Base-by-base conservation (phyloP, 2,113 vertebrate species). In the Picathartes gymnocephalus region DNA sequence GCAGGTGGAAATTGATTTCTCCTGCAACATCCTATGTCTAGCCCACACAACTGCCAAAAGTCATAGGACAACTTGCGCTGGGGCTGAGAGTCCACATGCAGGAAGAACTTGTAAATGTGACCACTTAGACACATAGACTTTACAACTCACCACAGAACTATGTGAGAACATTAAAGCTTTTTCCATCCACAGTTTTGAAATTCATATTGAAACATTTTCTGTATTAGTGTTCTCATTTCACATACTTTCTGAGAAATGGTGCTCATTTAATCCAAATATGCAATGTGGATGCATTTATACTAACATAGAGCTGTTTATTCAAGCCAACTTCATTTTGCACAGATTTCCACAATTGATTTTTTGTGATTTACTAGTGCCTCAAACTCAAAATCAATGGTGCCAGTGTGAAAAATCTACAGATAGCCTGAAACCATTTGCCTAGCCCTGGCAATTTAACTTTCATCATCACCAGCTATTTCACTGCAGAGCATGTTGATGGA, bases 281-380 rank as follows among this genome's bases (percentile, higher is more conserved):
- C n/a, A 62, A 45, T n/a, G 20, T 61, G 20, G 28, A 72, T 0
- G 0, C 35, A 70, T 84, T 93, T 84, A 70, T 84, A 61, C 39
- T 73, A 62, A 62, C 23, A 22, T 0, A 39, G 35, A 70, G 39
- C 21, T 66, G 48, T 91, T 95, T 77, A 73, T 88, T 77, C 58
- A 88, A 80, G 61, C 40, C 17, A 35, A 45, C 7, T 77, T 47
- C 23, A 53, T 80, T 86, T 92, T 92, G 37, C 69, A 83, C 24
- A 93, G 30, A 81, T 86, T 62, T 39, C 57, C 50, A 66, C n/a
- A 81, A 88, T 91, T 70, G 86, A 93, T 90, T 93, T 95, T 95
- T 81, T 72, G 42, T 83, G 45, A 95, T 95, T 83, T 95, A 95
- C 50, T 73, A 10, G 50, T 58, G 39, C 20, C 20, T 10, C 24